Conservation (phyloP, 2,113 vertebrate species). For the Poeciliopsis retropinna region DNA sequence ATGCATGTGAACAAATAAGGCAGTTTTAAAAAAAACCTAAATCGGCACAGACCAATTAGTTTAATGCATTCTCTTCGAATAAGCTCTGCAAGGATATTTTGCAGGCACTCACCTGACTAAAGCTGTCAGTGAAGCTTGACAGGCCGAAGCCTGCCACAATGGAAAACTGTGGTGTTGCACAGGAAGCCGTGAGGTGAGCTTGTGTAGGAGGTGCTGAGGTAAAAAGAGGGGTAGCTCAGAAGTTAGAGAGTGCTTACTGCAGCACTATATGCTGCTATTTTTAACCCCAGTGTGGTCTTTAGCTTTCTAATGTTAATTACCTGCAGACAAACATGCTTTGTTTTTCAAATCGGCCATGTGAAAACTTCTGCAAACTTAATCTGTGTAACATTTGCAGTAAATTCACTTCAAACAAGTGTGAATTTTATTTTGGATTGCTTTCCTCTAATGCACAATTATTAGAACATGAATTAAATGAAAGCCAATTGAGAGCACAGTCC, state of each 20-base stretch:
- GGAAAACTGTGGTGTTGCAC: conserved; percentile 76
- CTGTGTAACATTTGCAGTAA: neutral
- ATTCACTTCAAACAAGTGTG: neutral
- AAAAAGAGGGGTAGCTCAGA: conserved; percentile 61
- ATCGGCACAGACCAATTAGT: neutral
- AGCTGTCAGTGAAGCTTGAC: conserved; percentile 22
- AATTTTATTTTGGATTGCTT: neutral
- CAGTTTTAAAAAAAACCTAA: neutral
- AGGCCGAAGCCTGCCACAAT: conserved; percentile 52
- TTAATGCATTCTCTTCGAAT: neutral
- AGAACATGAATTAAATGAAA: no score
- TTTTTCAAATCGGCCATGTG: conserved; percentile 5
- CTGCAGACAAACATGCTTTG: conserved; percentile 29
- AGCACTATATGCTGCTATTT: conserved; percentile 70
- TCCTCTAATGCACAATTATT: no score
- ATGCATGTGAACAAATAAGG: neutral
- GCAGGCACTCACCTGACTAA: conserved; percentile 31
- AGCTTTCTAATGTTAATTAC: conserved; percentile 54
- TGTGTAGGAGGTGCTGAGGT: conserved; percentile 70
- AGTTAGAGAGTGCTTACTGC: conserved; percentile 63
- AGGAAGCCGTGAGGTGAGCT: conserved; percentile 72
- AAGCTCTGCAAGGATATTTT: conserved; percentile 4
- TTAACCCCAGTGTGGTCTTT: conserved; percentile 57
- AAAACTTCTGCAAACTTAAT: neutral
- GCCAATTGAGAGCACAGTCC: no score